Evolutionary conservation across 2,797 vertebrate genomes (phyloP), one percentile per base, ranked within the genome.

Genomic region (Spinus olivaceus): DNA sequence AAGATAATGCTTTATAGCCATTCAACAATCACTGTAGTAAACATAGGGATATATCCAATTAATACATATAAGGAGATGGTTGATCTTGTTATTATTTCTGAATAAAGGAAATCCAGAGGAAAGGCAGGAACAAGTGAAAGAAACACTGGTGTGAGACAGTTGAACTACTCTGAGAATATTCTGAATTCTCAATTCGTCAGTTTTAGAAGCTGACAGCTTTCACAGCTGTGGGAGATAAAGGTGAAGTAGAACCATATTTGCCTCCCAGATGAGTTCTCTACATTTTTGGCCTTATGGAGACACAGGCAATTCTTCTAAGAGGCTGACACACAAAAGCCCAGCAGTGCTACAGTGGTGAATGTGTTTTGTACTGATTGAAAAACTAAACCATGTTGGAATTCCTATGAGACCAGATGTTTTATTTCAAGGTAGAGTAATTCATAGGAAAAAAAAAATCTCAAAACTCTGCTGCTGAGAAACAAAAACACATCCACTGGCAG

Each of bases 201-300:
- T 11, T 92, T 79, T 88, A 88, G 51, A 86, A 94, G 44, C 17
- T 66, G 56, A 53, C 77, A 90, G 44, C 27, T 90, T 92, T 88
- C 73, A 76, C 35, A 92, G 88, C 56, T 94, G 51, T 85, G 63
- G 49, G 60, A 92, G 46, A 83, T 74, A 81, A 83, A 92, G 80
- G 54, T 95, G 86, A 92, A 70, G 30, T 85, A 81, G 79, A 94
- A 41, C 14, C 8, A 25, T 49, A 79, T 73, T 92, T 92, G 56
- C 30, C 18, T 94, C 51, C 56, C 41, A 80, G 51, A 64, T 89
- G 81, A 93, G 51, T 23, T 79, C 20, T 83, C 51, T 79, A 39
- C 28, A 27, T 80, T 92, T 90, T 79, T 60, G 63, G 66, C 44
- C 24, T 51, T 66, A 54, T 24, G 20, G 77, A 93, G 47, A 54